phyloP scores from a whole-genome alignment of 2,797 vertebrate genomes.

The Lutjanus campechanus region DNA sequence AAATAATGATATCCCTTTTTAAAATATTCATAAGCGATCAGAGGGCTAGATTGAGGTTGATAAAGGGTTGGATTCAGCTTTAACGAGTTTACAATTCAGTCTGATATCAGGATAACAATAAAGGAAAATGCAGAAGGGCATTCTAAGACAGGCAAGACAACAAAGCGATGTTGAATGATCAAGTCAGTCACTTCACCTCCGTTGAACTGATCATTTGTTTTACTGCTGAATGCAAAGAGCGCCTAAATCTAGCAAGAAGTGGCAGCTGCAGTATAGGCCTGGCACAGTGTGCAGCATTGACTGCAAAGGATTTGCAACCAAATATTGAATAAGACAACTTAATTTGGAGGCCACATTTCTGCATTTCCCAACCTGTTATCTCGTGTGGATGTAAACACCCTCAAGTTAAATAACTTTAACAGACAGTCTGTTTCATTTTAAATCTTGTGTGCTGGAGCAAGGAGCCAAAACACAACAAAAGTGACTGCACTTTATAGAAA shows the following conservation, averaged over 20 bases:
- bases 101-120: too few species aligned
- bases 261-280: not conserved
- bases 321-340: constrained; percentile 15
- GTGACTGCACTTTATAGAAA: not conserved
- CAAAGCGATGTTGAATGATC: not conserved
- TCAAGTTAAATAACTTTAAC: not conserved
- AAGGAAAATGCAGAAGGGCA: not conserved
- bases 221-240: not conserved
- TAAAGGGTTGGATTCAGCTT: too few species aligned
- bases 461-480: constrained; percentile 11
- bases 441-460: not conserved
- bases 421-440: constrained; percentile 1
- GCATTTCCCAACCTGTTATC: constrained; percentile 12
- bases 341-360: not conserved
- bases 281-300: not conserved
- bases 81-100: too few species aligned
- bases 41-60: too few species aligned
- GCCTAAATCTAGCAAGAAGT: not conserved
- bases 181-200: not conserved
- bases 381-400: not conserved
- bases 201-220: not conserved
- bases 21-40: too few species aligned
- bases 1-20: too few species aligned
- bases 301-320: not conserved
- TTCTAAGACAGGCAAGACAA: not conserved